A percentile compares a stretch with the other conserved stretches of the same genome.
Evolutionary conservation across 2,888 invertebrate species (phyloP).

Genomic region (Bellardia pandia): DNA sequence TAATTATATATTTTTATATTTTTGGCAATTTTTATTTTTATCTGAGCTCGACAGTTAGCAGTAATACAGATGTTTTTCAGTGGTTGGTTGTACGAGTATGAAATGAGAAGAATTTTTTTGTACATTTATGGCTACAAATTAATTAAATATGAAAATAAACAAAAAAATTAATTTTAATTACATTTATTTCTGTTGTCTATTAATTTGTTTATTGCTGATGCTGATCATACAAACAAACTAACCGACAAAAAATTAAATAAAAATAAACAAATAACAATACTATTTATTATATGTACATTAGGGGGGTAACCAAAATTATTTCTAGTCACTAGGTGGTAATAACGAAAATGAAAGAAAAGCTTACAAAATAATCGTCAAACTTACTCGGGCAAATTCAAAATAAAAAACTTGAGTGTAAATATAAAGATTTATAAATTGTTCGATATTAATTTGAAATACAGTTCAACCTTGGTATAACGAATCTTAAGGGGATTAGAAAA

Average conservation of each 20-base stretch:
- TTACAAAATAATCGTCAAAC: too few relatives aligned
- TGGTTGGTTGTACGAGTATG: neutral
- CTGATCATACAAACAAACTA: slow-evolving; percentile 28
- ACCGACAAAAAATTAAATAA: slow-evolving; percentile 9
- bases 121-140: slow-evolving; percentile 28
- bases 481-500: too few relatives aligned
- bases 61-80: neutral
- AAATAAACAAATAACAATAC: neutral
- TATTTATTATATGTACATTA: neutral
- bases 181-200: slow-evolving; percentile 39
- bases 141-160: slow-evolving; percentile 46
- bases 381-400: too few relatives aligned
- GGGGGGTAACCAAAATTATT: too few relatives aligned
- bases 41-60: neutral
- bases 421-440: too few relatives aligned
- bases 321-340: too few relatives aligned
- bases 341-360: too few relatives aligned
- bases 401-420: too few relatives aligned
- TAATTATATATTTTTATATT: slow-evolving; percentile 6
- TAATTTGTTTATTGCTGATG: slow-evolving; percentile 36
- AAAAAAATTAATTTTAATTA: slow-evolving; percentile 29
- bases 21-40: slow-evolving; percentile 29
- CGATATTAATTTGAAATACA: too few relatives aligned
- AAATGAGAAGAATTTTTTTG: neutral
- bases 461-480: too few relatives aligned